Conservation (phyloP, 1,140 invertebrate species). For the Mesaphorura yosii region DNA sequence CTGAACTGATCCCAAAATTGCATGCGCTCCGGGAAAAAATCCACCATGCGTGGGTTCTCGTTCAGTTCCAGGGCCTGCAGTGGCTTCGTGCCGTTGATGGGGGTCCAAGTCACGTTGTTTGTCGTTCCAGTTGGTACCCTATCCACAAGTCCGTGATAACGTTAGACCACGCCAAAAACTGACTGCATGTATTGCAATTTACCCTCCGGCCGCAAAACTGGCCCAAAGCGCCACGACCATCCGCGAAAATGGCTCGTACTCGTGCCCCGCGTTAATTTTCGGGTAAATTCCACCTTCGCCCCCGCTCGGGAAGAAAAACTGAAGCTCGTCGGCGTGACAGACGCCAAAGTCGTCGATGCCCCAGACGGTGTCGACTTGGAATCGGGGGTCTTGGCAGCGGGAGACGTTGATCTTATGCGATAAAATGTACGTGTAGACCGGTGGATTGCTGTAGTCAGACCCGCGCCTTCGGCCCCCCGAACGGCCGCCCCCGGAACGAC, state of each 20-base stretch:
- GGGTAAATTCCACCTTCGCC: too few species aligned
- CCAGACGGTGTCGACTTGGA: not conserved
- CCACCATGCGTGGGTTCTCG: constrained; percentile 2
- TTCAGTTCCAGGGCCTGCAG: constrained; percentile 14
- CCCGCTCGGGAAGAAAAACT: constrained; percentile 18
- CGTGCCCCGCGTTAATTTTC: constrained; percentile 6
- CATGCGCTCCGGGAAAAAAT: constrained; percentile 7
- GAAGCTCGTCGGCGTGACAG: constrained; percentile 19
- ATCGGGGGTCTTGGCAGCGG: too few species aligned
- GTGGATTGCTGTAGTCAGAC: too few species aligned
- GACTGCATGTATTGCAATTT: not conserved
- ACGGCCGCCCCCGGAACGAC: too few species aligned
- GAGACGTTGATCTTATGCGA: too few species aligned
- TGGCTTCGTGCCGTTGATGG: not conserved
- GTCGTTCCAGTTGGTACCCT: not conserved
- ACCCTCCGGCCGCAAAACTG: constrained; percentile 23
- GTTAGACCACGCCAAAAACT: not conserved
- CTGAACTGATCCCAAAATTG: constrained; percentile 23
- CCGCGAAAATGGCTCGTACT: constrained; percentile 20
- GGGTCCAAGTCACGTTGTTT: not conserved
- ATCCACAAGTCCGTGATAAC: not conserved
- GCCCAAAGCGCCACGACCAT: constrained; percentile 21
- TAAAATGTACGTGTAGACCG: too few species aligned
- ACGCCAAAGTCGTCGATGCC: not conserved
- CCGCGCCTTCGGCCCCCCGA: too few species aligned